Evolutionary conservation across 2,797 vertebrate species (phyloP).

Genomic region (Parauchenoglanis ngamensis): DNA sequence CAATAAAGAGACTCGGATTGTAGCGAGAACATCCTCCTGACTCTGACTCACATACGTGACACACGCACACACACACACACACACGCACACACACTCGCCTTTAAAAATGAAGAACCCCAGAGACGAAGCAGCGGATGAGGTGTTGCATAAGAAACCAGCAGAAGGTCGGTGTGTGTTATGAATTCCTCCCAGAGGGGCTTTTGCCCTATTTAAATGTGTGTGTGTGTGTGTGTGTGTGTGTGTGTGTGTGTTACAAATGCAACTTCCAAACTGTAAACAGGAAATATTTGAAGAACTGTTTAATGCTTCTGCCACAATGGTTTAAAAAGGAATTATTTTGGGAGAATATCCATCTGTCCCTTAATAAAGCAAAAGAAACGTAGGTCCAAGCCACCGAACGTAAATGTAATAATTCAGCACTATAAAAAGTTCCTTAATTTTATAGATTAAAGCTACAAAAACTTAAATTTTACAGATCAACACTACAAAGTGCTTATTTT

Average conservation of each 20-base stretch:
- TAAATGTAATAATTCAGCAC: not conserved
- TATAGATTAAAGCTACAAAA: too few species aligned
- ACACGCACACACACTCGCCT: not conserved
- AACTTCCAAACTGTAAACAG: not conserved
- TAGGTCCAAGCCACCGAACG: too few species aligned
- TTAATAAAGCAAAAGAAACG: not conserved
- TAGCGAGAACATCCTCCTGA: not conserved
- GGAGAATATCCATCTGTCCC: not conserved
- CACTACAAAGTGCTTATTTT: too few species aligned
- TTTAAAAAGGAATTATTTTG: not conserved
- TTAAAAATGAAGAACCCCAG: not conserved
- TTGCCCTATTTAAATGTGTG: not conserved
- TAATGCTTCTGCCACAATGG: not conserved
- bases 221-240: slow-evolving; percentile 4
- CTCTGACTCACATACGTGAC: not conserved
- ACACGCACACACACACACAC: too few species aligned
- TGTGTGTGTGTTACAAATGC: not conserved
- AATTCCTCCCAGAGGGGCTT: not conserved
- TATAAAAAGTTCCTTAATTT: too few species aligned
- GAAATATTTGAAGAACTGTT: not conserved
- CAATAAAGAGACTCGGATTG: not conserved
- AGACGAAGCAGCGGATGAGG: not conserved
- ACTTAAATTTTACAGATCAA: too few species aligned
- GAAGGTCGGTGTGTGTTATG: not conserved
- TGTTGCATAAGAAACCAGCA: not conserved